phyloP scores from a whole-genome alignment of 2,113 vertebrate species.

The Thamnophis sirtalis region DNA sequence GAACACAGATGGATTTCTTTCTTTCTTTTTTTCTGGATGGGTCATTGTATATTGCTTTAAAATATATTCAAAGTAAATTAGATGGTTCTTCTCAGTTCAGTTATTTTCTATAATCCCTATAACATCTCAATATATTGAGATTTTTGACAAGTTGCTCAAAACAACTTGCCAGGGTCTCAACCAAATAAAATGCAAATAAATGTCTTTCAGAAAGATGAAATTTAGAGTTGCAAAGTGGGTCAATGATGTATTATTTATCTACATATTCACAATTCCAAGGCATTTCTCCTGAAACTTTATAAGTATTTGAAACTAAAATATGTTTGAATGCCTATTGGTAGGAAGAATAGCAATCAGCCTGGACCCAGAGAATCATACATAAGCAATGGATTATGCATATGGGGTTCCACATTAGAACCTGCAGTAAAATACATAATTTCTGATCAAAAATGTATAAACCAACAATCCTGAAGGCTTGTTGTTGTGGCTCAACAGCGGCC shows the following conservation, averaged over 20 bases:
- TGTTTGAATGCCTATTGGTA: slow-evolving; percentile 10
- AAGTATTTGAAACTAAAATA: slow-evolving; percentile 10
- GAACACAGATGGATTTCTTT: neutral
- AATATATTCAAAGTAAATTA: slow-evolving; percentile 10
- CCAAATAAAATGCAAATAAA: slow-evolving; percentile 49
- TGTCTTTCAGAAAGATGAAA: slow-evolving; percentile 27
- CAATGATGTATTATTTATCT: slow-evolving; percentile 19
- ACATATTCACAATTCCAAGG: slow-evolving; percentile 10
- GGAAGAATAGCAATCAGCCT: neutral
- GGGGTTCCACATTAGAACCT: neutral
- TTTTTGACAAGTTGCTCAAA: slow-evolving; percentile 30
- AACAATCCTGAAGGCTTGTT: neutral
- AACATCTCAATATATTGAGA: slow-evolving; percentile 33
- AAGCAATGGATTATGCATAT: neutral
- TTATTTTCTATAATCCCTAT: neutral
- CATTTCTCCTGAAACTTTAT: slow-evolving; percentile 24
- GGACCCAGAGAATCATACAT: neutral
- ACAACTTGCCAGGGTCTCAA: slow-evolving; percentile 15
- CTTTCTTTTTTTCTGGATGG: slow-evolving; percentile 18
- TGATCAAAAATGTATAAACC: neutral
- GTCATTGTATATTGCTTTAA: slow-evolving; percentile 24
- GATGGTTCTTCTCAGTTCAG: slow-evolving; percentile 21
- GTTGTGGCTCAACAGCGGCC: too few relatives aligned
- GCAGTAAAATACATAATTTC: neutral
- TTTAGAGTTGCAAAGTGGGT: slow-evolving; percentile 36